Percentiles rank a stretch among this genome's conserved stretches.
phyloP scores from a whole-genome alignment of 2,888 invertebrate species.

The Caenorhabditis sp. region DNA sequence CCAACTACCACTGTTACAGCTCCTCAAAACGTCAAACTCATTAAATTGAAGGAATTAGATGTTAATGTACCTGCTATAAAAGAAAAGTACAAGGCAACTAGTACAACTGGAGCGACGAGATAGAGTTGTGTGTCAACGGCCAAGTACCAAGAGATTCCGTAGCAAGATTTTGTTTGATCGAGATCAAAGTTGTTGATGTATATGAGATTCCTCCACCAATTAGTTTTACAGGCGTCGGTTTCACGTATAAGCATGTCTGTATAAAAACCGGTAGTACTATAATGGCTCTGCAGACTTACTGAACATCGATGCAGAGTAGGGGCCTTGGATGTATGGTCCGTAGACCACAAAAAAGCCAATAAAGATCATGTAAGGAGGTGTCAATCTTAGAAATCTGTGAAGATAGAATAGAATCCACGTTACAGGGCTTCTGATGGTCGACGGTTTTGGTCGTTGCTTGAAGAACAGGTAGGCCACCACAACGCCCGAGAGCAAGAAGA shows the following conservation, averaged over 20 bases:
- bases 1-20: constrained; percentile 6
- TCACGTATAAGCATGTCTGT: constrained; percentile 5
- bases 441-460: constrained; percentile 47
- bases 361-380: constrained; percentile 58
- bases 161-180: constrained; percentile 34
- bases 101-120: constrained; percentile 51
- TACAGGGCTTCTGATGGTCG: constrained; percentile 42
- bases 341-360: constrained; percentile 56
- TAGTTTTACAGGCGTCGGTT: constrained; percentile 38
- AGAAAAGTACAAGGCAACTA: constrained; percentile 49
- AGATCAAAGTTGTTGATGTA: constrained; percentile 67
- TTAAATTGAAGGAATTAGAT: background rate
- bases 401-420: constrained; percentile 71
- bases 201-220: constrained; percentile 65
- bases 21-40: constrained; percentile 11
- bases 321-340: constrained; percentile 46
- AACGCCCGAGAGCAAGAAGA: constrained; percentile 69
- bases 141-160: constrained; percentile 58
- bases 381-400: constrained; percentile 64
- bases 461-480: constrained; percentile 70
- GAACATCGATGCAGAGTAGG: constrained; percentile 45
- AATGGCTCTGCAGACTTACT: constrained; percentile 5
- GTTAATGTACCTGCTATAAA: constrained; percentile 22
- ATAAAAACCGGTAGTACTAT: background rate
- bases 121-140: constrained; percentile 61